A percentile compares a stretch with the other conserved stretches of the same genome.
Evolutionary conservation across 2,797 vertebrate species (phyloP).

Genomic region (Sorex maritimensis): DNA sequence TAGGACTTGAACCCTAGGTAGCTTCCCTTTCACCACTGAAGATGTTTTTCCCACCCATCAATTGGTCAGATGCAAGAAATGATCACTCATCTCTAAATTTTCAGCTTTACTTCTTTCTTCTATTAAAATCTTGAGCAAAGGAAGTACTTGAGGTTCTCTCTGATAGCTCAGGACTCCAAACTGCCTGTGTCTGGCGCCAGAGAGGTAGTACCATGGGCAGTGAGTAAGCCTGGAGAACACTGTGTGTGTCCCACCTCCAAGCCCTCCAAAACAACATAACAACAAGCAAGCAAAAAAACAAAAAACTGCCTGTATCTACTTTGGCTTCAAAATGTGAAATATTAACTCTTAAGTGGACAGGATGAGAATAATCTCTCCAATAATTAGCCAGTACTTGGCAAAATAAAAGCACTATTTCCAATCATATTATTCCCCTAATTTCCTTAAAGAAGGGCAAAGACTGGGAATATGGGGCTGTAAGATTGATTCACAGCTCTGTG

Average conservation of each 20-base stretch:
- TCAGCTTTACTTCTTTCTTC: background rate
- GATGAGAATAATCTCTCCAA: background rate
- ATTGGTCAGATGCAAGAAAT: background rate
- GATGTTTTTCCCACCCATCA: background rate
- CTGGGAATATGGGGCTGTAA: background rate
- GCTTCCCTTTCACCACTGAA: background rate
- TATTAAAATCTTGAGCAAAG: conserved; percentile 3
- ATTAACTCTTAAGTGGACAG: background rate
- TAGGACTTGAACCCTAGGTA: background rate
- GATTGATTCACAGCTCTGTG: too few relatives aligned
- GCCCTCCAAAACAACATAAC: background rate
- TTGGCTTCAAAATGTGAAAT: background rate
- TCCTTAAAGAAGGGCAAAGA: background rate
- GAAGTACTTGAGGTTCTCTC: background rate
- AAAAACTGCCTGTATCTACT: background rate
- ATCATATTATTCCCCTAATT: conserved; percentile 23
- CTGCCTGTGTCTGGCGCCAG: too few relatives aligned
- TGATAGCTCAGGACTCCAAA: background rate
- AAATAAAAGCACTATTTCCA: conserved; percentile 37
- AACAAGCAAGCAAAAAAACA: too few relatives aligned
- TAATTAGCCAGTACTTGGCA: background rate
- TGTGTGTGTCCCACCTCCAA: too few relatives aligned
- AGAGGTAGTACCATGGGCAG: too few relatives aligned
- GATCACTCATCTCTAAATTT: conserved; percentile 7
- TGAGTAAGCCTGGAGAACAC: background rate